A percentile compares a stretch with the other conserved stretches of the same genome.
Conservation (phyloP, 2,888 invertebrate species). For the Brenthis hecate region DNA sequence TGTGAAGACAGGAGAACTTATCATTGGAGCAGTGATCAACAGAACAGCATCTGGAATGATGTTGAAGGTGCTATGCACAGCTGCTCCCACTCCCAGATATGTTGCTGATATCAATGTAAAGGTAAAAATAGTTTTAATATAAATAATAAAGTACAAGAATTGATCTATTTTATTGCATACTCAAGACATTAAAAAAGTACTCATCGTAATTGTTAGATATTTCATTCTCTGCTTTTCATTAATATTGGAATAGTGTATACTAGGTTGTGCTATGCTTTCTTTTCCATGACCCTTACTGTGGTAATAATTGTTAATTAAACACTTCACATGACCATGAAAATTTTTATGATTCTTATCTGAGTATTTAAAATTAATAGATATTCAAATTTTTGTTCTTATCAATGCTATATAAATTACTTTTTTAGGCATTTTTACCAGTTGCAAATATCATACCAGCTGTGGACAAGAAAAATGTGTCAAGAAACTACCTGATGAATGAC, state of each 20-base stretch:
- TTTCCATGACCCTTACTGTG: too few relatives aligned
- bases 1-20: conserved; percentile 89
- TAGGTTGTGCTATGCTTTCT: too few relatives aligned
- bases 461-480: conserved; percentile 90
- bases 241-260: too few relatives aligned
- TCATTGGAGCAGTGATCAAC: conserved; percentile 90
- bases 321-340: neutral
- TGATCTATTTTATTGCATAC: too few relatives aligned
- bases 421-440: conserved; percentile 86
- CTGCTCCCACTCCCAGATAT: conserved; percentile 89
- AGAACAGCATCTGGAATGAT: conserved; percentile 88
- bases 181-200: too few relatives aligned
- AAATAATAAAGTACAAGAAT: too few relatives aligned
- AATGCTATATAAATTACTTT: conserved; percentile 7
- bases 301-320: too few relatives aligned
- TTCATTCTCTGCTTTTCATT: too few relatives aligned
- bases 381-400: neutral
- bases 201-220: too few relatives aligned
- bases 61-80: conserved; percentile 92
- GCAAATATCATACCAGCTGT: conserved; percentile 88
- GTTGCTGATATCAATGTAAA: conserved; percentile 94
- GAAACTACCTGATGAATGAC: conserved; percentile 91
- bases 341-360: neutral
- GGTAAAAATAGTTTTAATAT: conserved; percentile 69
- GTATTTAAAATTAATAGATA: neutral